phyloP scores from a whole-genome alignment of 92 coral and sea anemone genomes.

The Bergia sp. region DNA sequence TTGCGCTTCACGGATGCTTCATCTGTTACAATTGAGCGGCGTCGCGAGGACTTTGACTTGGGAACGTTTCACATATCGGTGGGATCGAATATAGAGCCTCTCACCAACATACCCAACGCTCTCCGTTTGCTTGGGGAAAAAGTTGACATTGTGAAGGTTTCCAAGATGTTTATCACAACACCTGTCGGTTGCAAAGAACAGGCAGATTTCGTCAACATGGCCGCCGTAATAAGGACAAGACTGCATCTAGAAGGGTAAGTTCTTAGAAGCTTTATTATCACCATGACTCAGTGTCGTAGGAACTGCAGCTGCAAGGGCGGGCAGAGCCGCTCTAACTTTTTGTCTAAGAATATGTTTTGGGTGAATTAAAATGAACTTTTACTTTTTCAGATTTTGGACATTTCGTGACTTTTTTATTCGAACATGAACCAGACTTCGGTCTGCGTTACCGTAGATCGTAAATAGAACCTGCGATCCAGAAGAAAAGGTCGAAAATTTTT shows the following conservation, averaged over 20 bases:
- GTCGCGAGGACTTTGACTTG: slow-evolving; percentile 67
- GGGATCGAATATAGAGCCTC: slow-evolving; percentile 73
- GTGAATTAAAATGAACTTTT: too few species aligned
- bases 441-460: too few species aligned
- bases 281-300: background rate
- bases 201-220: slow-evolving; percentile 69
- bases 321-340: too few species aligned
- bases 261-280: too few species aligned
- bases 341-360: too few species aligned
- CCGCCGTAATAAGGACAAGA: slow-evolving; percentile 58
- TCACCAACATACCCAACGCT: slow-evolving; percentile 53
- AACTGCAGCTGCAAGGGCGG: too few species aligned
- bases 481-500: too few species aligned
- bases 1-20: slow-evolving; percentile 65
- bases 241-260: slow-evolving; percentile 67
- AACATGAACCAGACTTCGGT: too few species aligned
- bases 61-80: slow-evolving; percentile 58
- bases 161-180: slow-evolving; percentile 65
- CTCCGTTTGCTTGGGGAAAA: slow-evolving; percentile 53
- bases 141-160: slow-evolving; percentile 42
- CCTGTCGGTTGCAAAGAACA: slow-evolving; percentile 61
- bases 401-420: too few species aligned
- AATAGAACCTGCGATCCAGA: too few species aligned
- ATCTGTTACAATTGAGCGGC: slow-evolving; percentile 59
- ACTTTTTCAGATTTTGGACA: too few species aligned